Base-by-base conservation (phyloP, 1,140 invertebrate species). In the Tetramorium alpestre region DNA sequence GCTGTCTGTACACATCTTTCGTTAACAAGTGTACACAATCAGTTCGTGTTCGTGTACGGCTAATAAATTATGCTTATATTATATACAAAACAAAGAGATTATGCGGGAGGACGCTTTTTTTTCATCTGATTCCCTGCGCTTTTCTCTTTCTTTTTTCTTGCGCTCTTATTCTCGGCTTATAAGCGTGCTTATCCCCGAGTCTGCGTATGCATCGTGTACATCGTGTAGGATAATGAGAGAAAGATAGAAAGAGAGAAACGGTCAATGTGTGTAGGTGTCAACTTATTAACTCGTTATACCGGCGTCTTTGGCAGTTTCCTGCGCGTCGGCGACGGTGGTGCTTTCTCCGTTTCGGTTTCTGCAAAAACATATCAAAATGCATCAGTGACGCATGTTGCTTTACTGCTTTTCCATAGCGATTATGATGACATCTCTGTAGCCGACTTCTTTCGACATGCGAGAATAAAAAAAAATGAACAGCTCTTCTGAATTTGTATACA, bases 271-370 rank as follows among this genome's bases (percentile, higher is more conserved):
- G 94, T 95, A 94, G 90, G 91, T 93, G 94, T 93, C 93, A 95
- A 94, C 93, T 94, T 95, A 95, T 94, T 89, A 95, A 95, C 95
- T 95, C 93, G 93, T 98, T 98, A 98, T 98, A 98, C 98, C 97
- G 98, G 98, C 96, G 98, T 98, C 97, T 98, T 98, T 95, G 98
- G 98, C 95, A 98, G 96, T 97, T 98, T 98, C 96, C 98, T 97
- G 96, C 98, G 97, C 90, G 98, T 98, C 92, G 98, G 98, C 93
- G 98, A 98, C 87, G 97, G 97, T 90, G 97, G 97, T 89, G 97
- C 97, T 96, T 98, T 98, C 93, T 98, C 97, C 93, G 96, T 96
- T 93, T 97, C 97, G 69, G 96, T 96, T 95, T 97, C 97, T 97
- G 97, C 89, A 96, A 97, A 96, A 93, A 86, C 62, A 93, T 90